Evolutionary conservation across 2,113 vertebrate genomes (phyloP), one percentile per base, ranked within the genome.

Genomic region (Hirundichthys speculiger): DNA sequence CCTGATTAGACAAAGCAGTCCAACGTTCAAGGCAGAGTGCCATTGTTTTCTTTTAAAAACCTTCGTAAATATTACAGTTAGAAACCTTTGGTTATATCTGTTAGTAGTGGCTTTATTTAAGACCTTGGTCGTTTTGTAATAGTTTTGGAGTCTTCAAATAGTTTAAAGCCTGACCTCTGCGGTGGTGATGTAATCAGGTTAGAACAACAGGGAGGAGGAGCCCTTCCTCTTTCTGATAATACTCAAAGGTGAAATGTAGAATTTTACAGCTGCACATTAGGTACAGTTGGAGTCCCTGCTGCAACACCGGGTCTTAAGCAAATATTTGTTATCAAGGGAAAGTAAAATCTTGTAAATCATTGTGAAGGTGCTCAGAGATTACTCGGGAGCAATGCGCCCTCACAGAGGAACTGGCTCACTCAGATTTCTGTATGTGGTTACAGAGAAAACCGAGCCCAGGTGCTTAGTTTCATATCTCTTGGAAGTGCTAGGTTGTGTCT

Each of bases 151-250:
- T 63, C 10, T 56, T 24, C 1, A 10, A 42, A 38, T 39, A 38
- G 30, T 45, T 24, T 52, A 52, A 46, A 34, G 30, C 16, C 49
- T n/a, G 18, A 21, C 52, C 45, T 38, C 62, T 53, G 61, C 45
- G 68, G 43, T 40, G 50, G 20, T 87, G 67, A 75, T 64, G 75
- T 68, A 80, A 80, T 59, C 73, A 47, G 69, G 61, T 75, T 52
- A 79, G 62, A 82, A 72, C 69, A 68, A 64, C 34, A 73, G n/a
- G 12, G 42, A 65, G 12, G 42, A 65, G 19, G 53, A 75, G 56
- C n/a, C 54, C 64, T 57, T 74, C 58, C 57, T 30, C 2, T 72
- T 63, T 69, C 59, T 80, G 20, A 77, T 66, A 58, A 69, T 52
- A 42, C 21, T 48, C 15, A 16, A 52, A 60, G 41, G 53, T 60